Conservation (phyloP, 2,797 vertebrate species). For the Perodicticus potto region DNA sequence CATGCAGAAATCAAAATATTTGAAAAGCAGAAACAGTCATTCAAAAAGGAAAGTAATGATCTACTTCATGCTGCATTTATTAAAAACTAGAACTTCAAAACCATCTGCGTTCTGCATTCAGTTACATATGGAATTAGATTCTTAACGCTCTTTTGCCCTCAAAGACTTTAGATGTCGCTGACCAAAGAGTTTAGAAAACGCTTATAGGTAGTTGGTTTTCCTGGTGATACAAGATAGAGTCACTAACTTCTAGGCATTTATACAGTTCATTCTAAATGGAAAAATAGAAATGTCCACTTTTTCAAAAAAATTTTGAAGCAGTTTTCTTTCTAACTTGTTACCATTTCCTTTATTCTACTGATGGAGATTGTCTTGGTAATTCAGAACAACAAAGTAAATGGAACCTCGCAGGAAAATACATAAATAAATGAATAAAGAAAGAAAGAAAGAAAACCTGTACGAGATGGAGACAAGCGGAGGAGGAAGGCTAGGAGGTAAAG, state of each 20-base stretch:
- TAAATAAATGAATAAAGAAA: too few species aligned
- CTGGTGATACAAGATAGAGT: neutral
- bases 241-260: slow-evolving; percentile 21
- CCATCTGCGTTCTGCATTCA: neutral
- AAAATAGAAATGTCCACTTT: neutral
- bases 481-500: slow-evolving; percentile 7
- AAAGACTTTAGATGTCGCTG: neutral
- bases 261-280: neutral
- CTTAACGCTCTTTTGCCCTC: neutral
- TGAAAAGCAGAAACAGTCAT: slow-evolving; percentile 34
- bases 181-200: slow-evolving; percentile 25
- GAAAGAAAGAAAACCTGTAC: slow-evolving; percentile 38
- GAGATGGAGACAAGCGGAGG: slow-evolving; percentile 67
- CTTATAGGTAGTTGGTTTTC: neutral
- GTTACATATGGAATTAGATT: slow-evolving; percentile 7
- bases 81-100: slow-evolving; percentile 30
- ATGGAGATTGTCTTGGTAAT: neutral
- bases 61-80: slow-evolving; percentile 8
- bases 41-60: slow-evolving; percentile 42
- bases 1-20: slow-evolving; percentile 43
- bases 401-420: neutral
- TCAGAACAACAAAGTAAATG: neutral
- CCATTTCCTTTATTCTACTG: neutral
- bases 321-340: slow-evolving; percentile 8
- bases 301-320: neutral